These are phyloP conservation scores for Uloborus plumipes DNA, from an alignment of 2,888 invertebrate species.

Conservation along the genomic window DNA sequence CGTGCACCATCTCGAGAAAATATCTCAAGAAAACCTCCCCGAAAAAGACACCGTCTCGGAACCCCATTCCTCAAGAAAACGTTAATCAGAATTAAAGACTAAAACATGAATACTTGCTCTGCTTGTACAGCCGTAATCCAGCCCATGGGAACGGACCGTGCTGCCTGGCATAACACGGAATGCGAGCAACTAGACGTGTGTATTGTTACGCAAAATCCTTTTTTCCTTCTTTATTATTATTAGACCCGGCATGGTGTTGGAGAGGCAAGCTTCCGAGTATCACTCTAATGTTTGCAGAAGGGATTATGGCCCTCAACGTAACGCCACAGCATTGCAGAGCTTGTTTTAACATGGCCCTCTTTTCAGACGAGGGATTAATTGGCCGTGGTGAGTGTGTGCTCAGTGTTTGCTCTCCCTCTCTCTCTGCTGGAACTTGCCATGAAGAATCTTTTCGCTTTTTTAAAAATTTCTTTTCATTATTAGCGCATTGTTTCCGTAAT, in stretches of 20 bases:
- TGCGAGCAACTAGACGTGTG: not conserved
- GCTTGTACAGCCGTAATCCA: conserved; percentile 31
- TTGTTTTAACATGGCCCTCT: conserved; percentile 27
- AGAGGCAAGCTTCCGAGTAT: conserved; percentile 34
- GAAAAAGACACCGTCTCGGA: not conserved
- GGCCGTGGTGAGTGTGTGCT: conserved; percentile 39
- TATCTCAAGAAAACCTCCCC: not conserved
- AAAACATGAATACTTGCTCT: conserved; percentile 20
- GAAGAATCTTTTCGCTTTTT: conserved; percentile 3
- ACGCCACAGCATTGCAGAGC: conserved; percentile 7
- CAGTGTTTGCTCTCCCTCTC: conserved; percentile 7
- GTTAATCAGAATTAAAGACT: conserved; percentile 33
- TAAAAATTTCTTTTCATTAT: not conserved
- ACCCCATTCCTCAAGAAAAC: not conserved
- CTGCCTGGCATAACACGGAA: conserved; percentile 10
- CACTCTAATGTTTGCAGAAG: conserved; percentile 48
- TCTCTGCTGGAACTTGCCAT: not conserved
- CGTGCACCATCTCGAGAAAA: not conserved
- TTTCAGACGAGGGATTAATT: conserved; percentile 35
- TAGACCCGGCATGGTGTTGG: conserved; percentile 10
- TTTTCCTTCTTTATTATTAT: conserved; percentile 1
- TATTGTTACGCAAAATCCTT: conserved; percentile 22
- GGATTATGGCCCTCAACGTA: conserved; percentile 36
- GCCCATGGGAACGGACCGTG: conserved; percentile 32
- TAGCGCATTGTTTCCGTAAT: conserved; percentile 1